Conservation (phyloP, 1,140 invertebrate genomes). For the Zaprionus africanus region DNA sequence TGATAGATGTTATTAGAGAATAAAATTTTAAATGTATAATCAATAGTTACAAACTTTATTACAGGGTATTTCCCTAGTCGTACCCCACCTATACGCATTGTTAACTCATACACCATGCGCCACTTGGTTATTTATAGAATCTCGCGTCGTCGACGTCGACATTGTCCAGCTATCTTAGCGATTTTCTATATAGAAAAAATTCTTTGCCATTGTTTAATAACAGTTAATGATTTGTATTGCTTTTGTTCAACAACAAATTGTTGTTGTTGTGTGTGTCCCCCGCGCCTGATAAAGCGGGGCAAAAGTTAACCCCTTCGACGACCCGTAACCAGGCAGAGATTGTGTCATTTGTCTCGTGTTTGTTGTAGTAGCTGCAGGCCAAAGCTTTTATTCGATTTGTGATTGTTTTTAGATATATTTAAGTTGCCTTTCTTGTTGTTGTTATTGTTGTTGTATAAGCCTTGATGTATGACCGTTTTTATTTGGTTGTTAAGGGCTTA, state of each 20-base stretch:
- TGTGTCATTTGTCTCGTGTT: slow-evolving; percentile 59
- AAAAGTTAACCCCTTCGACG: slow-evolving; percentile 39
- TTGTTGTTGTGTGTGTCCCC: slow-evolving; percentile 21
- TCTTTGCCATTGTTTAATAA: slow-evolving; percentile 71
- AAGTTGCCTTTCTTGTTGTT: background rate
- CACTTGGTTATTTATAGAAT: slow-evolving; percentile 64
- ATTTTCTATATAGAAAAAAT: slow-evolving; percentile 47
- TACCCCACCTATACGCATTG: background rate
- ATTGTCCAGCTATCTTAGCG: slow-evolving; percentile 34
- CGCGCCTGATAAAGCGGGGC: slow-evolving; percentile 28
- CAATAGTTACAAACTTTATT: background rate
- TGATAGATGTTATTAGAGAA: background rate
- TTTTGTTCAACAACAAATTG: slow-evolving; percentile 48
- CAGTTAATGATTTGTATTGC: slow-evolving; percentile 66
- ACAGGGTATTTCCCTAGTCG: slow-evolving; percentile 21
- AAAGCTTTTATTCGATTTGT: slow-evolving; percentile 50
- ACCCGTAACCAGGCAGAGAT: slow-evolving; percentile 35
- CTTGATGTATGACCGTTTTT: slow-evolving; percentile 65
- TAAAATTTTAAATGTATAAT: background rate
- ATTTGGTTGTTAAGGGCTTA: slow-evolving; percentile 66
- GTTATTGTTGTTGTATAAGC: slow-evolving; percentile 20
- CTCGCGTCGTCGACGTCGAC: slow-evolving; percentile 58
- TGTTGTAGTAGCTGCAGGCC: slow-evolving; percentile 16
- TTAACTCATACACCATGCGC: background rate
- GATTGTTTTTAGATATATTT: slow-evolving; percentile 58